Conservation (phyloP, 2,113 vertebrate species). For the Microtus ochrogaster region DNA sequence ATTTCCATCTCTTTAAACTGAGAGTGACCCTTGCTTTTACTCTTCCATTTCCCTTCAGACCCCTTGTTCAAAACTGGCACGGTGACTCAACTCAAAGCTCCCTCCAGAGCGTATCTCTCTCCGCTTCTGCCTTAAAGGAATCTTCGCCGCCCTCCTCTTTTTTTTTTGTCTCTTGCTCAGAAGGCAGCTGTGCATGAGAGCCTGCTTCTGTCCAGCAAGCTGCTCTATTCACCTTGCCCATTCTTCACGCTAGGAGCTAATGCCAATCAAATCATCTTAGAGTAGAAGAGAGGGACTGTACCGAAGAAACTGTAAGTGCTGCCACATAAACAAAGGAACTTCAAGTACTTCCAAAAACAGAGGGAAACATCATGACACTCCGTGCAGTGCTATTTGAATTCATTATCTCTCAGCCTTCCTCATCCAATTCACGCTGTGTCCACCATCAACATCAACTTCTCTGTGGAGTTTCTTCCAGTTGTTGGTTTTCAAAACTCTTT, state of each 20-base stretch:
- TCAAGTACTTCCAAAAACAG: neutral
- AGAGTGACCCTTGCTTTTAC: neutral
- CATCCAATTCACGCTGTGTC: neutral
- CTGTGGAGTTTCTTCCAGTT: neutral
- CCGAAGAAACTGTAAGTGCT: neutral
- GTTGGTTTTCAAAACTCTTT: neutral
- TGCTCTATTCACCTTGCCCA: neutral
- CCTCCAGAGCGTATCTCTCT: neutral
- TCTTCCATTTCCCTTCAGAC: neutral
- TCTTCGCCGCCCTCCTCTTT: accelerated
- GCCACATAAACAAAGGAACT: neutral
- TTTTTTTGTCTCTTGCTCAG: neutral
- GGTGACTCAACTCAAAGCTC: neutral
- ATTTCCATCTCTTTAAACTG: neutral
- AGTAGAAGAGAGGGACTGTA: neutral
- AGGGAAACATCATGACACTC: neutral
- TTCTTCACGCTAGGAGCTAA: neutral
- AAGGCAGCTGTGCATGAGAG: neutral
- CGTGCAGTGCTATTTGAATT: neutral
- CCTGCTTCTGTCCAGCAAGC: neutral
- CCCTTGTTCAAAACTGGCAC: neutral
- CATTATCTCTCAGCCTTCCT: neutral
- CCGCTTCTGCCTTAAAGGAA: neutral
- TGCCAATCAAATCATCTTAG: neutral
- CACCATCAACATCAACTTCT: neutral